phyloP scores from a whole-genome alignment of 2,113 vertebrate genomes.

The Pongo abelii region DNA sequence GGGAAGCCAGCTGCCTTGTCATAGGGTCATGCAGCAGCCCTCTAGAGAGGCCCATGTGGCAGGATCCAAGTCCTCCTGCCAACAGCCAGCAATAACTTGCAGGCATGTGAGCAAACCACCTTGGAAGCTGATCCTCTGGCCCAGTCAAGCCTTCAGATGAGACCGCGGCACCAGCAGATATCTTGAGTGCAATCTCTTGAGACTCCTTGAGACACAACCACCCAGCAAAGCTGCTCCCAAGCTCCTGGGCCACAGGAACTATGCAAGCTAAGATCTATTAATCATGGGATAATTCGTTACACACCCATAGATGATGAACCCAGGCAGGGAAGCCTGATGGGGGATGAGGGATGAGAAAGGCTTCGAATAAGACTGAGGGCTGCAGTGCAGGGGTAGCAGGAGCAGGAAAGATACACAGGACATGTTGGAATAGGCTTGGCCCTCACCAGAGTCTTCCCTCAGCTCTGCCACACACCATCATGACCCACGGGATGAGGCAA shows the following conservation, averaged over 20 bases:
- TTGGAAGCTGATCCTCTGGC: too few species aligned
- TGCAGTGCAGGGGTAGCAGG: too few species aligned
- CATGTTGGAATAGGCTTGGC: rapidly evolving
- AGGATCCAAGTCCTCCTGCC: background rate
- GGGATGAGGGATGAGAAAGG: background rate
- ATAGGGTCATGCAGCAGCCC: background rate
- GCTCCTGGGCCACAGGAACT: background rate
- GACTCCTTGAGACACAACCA: background rate
- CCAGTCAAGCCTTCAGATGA: background rate
- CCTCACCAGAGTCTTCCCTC: background rate
- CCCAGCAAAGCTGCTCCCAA: background rate
- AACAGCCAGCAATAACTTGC: too few species aligned
- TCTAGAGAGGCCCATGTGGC: background rate
- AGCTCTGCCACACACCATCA: background rate
- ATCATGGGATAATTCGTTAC: too few species aligned
- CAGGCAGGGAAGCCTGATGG: background rate
- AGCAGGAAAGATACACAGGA: background rate
- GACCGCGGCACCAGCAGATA: background rate
- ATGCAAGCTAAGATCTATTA: background rate
- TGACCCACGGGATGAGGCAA: background rate
- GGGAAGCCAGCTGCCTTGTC: background rate
- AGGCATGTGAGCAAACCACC: background rate
- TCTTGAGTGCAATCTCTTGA: background rate
- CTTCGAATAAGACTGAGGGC: too few species aligned
- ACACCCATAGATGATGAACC: too few species aligned